Percentiles rank a stretch among this genome's conserved stretches.
These are phyloP conservation scores for Melanocharis versteri DNA, from an alignment of 2,113 vertebrate species.

Conservation along the genomic window DNA sequence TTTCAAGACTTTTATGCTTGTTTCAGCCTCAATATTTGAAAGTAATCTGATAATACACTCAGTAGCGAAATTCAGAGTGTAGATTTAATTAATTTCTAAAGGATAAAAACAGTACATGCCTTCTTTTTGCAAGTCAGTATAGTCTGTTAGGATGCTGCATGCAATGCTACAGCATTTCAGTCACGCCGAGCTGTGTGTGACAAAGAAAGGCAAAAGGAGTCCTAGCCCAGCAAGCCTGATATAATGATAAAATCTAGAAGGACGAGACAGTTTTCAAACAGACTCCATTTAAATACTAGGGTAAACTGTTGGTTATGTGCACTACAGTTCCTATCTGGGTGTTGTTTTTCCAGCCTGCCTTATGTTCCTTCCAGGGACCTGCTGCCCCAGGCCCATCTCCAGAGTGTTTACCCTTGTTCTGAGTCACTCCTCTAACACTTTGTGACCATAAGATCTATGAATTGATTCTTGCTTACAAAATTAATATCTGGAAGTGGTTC, in stretches of 20 bases:
- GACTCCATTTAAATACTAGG: neutral
- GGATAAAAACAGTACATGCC: neutral
- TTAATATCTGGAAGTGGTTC: neutral
- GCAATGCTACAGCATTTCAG: neutral
- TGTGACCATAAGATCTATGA: neutral
- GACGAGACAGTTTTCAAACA: neutral
- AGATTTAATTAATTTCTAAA: neutral
- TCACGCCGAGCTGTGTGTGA: accelerated
- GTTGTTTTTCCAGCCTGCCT: neutral
- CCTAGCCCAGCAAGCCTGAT: neutral
- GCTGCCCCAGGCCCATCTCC: neutral
- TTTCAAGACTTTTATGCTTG: neutral
- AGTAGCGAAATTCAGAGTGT: neutral
- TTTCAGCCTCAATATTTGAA: neutral
- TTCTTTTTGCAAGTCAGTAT: neutral
- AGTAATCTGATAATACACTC: neutral
- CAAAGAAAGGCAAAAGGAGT: neutral
- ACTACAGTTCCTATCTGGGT: neutral
- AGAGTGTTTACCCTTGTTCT: neutral
- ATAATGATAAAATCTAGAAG: neutral
- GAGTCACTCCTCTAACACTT: neutral
- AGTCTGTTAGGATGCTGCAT: neutral
- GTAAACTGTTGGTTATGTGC: neutral
- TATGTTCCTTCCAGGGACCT: accelerated
- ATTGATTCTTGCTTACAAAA: neutral